These are phyloP conservation scores for Globodera ellingtonae DNA, from an alignment of 1,140 invertebrate species.

Conservation along the genomic window DNA sequence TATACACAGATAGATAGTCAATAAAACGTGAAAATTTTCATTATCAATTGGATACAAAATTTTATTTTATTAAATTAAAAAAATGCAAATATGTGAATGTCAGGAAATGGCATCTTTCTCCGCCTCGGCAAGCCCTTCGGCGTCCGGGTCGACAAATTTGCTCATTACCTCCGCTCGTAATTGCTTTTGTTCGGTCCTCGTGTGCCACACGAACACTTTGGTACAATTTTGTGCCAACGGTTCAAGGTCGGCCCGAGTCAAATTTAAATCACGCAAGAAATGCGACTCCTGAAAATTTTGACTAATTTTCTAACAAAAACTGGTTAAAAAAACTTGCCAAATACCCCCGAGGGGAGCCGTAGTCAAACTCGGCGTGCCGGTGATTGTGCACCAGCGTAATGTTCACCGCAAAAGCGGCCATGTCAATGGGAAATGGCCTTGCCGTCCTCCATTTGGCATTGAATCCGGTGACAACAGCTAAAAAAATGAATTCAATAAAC, in stretches of 20 bases:
- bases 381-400: slow-evolving; percentile 53
- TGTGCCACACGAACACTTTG: slow-evolving; percentile 62
- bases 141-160: slow-evolving; percentile 28
- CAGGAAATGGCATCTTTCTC: slow-evolving; percentile 36
- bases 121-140: slow-evolving; percentile 7
- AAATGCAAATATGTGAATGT: slow-evolving; percentile 12
- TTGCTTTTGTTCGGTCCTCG: slow-evolving; percentile 37
- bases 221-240: slow-evolving; percentile 59
- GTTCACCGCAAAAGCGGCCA: slow-evolving; percentile 64
- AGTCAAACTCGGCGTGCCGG: slow-evolving; percentile 51
- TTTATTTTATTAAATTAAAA: slow-evolving; percentile 2
- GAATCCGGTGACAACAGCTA: slow-evolving; percentile 47
- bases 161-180: slow-evolving; percentile 26
- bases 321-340: slow-evolving; percentile 44
- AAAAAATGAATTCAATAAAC: slow-evolving; percentile 27
- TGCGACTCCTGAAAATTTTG: slow-evolving; percentile 54
- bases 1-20: neutral
- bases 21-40: neutral
- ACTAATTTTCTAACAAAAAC: neutral
- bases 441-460: slow-evolving; percentile 59
- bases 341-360: slow-evolving; percentile 58
- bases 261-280: slow-evolving; percentile 48
- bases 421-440: slow-evolving; percentile 64
- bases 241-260: slow-evolving; percentile 53
- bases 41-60: neutral